Conservation (phyloP, 2,797 vertebrate genomes). For the Anolis apletophallus region DNA sequence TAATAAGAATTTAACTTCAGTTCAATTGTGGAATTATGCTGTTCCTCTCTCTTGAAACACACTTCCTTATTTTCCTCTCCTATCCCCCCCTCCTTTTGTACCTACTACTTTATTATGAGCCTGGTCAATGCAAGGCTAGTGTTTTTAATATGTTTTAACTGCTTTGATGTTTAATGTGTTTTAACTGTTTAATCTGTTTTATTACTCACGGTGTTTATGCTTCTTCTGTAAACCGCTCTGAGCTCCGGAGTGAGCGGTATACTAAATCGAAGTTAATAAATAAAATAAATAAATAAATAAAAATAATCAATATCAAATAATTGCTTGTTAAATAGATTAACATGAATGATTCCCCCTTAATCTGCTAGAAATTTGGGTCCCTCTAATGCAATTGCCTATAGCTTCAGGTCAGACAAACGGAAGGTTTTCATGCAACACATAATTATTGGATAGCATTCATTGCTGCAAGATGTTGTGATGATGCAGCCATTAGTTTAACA, state of each 20-base stretch:
- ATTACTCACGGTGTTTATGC: too few species aligned
- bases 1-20: neutral
- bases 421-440: neutral
- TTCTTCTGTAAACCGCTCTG: too few species aligned
- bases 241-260: too few species aligned
- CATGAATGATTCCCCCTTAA: neutral
- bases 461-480: neutral
- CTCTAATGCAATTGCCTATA: neutral
- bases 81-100: neutral
- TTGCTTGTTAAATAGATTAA: neutral
- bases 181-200: too few species aligned
- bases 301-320: constrained; percentile 15
- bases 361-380: neutral
- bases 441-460: neutral
- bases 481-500: neutral
- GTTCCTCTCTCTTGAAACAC: neutral
- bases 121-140: neutral
- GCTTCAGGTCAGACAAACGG: neutral
- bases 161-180: too few species aligned
- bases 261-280: too few species aligned
- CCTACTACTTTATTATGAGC: neutral
- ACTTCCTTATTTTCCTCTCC: neutral
- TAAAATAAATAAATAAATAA: too few species aligned
- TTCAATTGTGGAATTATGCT: neutral
- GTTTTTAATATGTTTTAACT: too few species aligned